phyloP scores from a whole-genome alignment of 2,113 vertebrate species.

The Pteropus alecto region DNA sequence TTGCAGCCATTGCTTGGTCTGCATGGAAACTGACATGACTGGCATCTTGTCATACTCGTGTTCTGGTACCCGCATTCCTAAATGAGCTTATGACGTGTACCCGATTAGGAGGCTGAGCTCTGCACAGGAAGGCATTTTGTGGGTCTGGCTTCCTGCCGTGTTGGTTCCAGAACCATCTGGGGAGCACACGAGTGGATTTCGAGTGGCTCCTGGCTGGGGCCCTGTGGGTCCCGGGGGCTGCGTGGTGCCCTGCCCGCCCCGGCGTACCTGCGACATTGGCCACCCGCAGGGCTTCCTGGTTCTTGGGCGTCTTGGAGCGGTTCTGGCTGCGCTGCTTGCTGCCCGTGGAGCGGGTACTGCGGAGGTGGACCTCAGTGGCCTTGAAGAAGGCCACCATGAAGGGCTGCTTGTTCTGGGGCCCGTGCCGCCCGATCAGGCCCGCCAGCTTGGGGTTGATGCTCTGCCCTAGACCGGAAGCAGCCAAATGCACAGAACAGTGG shows the following conservation, averaged over 20 bases:
- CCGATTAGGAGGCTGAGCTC: neutral
- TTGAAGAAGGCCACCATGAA: slow-evolving; percentile 99
- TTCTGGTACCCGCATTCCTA: neutral
- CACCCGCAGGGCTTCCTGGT: slow-evolving; percentile 92
- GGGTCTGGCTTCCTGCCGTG: neutral
- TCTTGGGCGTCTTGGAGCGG: slow-evolving; percentile 91
- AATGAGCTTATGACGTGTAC: neutral
- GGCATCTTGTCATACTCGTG: neutral
- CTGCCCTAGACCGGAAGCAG: slow-evolving; percentile 84
- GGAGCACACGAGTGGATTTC: rapidly evolving
- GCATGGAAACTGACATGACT: rapidly evolving
- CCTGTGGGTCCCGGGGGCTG: neutral
- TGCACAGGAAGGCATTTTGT: rapidly evolving
- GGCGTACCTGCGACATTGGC: slow-evolving; percentile 91
- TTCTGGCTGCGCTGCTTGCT: slow-evolving; percentile 93
- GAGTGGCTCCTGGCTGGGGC: rapidly evolving
- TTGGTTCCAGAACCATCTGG: neutral
- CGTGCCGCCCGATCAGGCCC: slow-evolving; percentile 92
- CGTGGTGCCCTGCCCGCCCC: rapidly evolving
- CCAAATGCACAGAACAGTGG: neutral
- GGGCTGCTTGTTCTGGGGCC: slow-evolving; percentile 97
- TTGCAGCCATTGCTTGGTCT: neutral
- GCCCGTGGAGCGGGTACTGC: slow-evolving; percentile 92
- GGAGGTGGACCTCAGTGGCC: slow-evolving; percentile 96
- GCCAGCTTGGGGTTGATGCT: slow-evolving; percentile 94